Base-by-base conservation (phyloP, 2,113 vertebrate genomes). In the Halichoeres trimaculatus region DNA sequence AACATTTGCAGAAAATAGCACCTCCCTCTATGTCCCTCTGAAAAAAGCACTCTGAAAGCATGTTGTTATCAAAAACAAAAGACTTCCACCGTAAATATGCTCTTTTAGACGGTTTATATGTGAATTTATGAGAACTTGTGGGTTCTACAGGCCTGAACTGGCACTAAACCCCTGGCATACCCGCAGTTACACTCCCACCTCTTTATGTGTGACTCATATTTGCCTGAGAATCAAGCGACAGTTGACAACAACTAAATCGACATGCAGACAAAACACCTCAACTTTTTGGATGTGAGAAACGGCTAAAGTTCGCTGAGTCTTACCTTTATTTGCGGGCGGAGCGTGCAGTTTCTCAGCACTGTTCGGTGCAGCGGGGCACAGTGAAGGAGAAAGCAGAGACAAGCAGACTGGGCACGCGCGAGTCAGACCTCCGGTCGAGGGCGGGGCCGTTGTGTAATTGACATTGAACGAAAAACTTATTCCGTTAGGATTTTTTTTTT, bases 331-430 rank as follows among this genome's bases (percentile, higher is more conserved):
- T 56, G 1, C 7, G 45, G 43, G 45, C 48, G 76, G 73, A 76
- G 74, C 59, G 62, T 65, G 70, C 72, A 23, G 68, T 76, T 60
- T 77, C 60, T 60, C 59, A 36, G 22, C 23, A 61, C 68, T 51
- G 73, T 40, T 77, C 22, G n/a, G 38, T 65, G 81, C 81, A 83
- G 74, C 74, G 77, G 89, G 66, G n/a, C 85, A 85, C 84, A 24
- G 77, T 89, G 91, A 93, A 94, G 92, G 87, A 87, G 90, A 93
- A 76, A 90, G 62, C 73, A 19, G 66, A 62, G 57, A 41, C 57
- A 8, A 16, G 26, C 67, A 2, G 0, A 85, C 78, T 78, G 90
- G 10, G 91, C 92, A 89, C 10, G 93, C 91, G 93, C 86, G 36
- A 53, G n/a, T 10, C 66, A 43, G 40, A 20, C 58, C 68, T 65